phyloP scores from a whole-genome alignment of 2,113 vertebrate species.

The Upupa epops region DNA sequence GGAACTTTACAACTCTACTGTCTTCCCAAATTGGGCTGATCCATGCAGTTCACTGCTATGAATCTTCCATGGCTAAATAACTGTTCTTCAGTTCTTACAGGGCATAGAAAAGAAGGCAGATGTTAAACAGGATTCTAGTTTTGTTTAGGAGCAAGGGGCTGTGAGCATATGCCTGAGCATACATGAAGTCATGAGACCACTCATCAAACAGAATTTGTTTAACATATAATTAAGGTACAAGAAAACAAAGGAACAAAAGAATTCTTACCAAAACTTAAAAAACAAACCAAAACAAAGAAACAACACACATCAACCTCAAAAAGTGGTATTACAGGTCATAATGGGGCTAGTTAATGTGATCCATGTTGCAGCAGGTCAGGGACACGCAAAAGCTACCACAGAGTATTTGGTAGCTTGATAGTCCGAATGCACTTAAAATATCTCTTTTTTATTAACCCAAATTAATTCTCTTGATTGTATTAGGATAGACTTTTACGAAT shows the following conservation, averaged over 20 bases:
- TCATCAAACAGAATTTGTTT: background rate
- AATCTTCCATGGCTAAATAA: no score
- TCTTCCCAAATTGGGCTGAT: background rate
- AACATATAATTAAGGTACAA: background rate
- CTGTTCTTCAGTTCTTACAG: no score
- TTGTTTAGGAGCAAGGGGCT: background rate
- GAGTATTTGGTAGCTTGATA: constrained; percentile 18
- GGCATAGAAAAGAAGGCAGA: background rate
- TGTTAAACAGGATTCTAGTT: background rate
- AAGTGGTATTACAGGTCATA: background rate
- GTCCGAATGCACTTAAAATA: constrained; percentile 40
- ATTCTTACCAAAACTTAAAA: background rate
- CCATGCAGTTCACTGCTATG: background rate
- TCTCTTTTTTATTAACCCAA: constrained; percentile 55
- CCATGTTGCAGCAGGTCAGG: constrained; percentile 31
- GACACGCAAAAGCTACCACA: constrained; percentile 23
- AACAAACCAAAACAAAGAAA: background rate
- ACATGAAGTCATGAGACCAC: background rate
- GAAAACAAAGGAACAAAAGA: background rate
- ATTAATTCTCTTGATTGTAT: constrained; percentile 59
- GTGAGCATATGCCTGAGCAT: background rate
- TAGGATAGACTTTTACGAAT: constrained; percentile 46
- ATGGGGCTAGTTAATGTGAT: background rate
- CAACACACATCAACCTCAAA: background rate
- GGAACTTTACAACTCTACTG: background rate